phyloP scores from a whole-genome alignment of 2,797 vertebrate genomes.

The Hemitrygon akajei region DNA sequence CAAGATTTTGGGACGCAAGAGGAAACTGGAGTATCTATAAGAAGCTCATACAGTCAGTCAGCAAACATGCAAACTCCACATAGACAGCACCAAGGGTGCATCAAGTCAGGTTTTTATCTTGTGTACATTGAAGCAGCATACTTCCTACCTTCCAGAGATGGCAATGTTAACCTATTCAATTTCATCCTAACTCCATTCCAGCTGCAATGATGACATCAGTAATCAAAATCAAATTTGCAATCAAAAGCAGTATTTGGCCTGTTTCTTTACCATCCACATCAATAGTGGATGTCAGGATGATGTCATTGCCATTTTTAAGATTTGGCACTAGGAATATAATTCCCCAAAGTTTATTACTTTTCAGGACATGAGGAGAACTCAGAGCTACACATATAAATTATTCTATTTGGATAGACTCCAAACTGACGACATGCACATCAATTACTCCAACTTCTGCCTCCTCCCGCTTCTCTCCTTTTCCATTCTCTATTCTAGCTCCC shows the following conservation, averaged over 20 bases:
- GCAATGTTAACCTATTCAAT: neutral
- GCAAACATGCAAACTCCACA: too few relatives aligned
- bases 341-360: neutral
- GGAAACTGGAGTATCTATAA: too few relatives aligned
- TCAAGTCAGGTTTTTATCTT: neutral
- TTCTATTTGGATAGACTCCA: too few relatives aligned
- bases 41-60: too few relatives aligned
- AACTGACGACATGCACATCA: too few relatives aligned
- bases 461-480: too few relatives aligned
- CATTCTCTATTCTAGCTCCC: too few relatives aligned
- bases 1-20: too few relatives aligned
- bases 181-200: neutral
- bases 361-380: neutral
- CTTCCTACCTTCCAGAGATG: neutral
- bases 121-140: neutral
- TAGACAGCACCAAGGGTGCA: too few relatives aligned
- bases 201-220: slow-evolving; percentile 39
- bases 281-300: slow-evolving; percentile 40
- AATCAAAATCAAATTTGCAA: neutral
- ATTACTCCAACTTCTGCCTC: too few relatives aligned
- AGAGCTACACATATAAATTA: too few relatives aligned
- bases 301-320: neutral
- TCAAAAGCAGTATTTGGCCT: too few relatives aligned
- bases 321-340: neutral
- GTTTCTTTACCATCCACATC: slow-evolving; percentile 18